Percentiles rank a stretch among this genome's conserved stretches.
phyloP scores from a whole-genome alignment of 2,113 vertebrate genomes.

The Pomatorhinus ruficollis region DNA sequence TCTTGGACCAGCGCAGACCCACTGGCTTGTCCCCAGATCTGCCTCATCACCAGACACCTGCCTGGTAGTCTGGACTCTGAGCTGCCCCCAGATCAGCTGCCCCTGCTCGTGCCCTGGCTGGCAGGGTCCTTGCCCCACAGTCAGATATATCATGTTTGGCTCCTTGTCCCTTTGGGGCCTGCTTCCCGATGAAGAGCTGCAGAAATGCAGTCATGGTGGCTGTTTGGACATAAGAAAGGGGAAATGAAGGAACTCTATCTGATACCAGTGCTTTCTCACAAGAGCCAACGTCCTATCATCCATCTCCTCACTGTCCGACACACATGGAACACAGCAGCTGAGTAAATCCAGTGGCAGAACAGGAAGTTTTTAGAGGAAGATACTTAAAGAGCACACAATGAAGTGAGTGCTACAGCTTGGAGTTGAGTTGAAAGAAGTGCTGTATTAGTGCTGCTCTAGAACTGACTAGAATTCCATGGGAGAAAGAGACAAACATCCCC shows the following conservation, averaged over 20 bases:
- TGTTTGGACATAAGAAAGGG: background rate
- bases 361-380: background rate
- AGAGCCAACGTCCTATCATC: background rate
- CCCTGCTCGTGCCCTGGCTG: fast-evolving
- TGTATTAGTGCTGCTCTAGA: background rate
- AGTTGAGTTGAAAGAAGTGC: background rate
- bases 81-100: background rate
- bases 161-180: background rate
- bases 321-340: background rate
- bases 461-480: background rate
- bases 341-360: background rate
- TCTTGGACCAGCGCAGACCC: background rate
- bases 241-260: fast-evolving
- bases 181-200: background rate
- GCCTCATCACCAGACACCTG: background rate
- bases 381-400: background rate
- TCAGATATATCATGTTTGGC: background rate
- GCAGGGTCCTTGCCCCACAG: background rate
- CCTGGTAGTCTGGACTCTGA: background rate
- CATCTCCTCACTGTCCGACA: background rate
- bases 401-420: background rate
- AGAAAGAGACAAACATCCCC: background rate
- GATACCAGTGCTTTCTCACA: background rate
- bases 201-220: background rate
- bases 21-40: background rate